Percentiles rank a stretch among this genome's conserved stretches.
Evolutionary conservation across 2,113 vertebrate genomes (phyloP).

Genomic region (Manacus vitellinus): DNA sequence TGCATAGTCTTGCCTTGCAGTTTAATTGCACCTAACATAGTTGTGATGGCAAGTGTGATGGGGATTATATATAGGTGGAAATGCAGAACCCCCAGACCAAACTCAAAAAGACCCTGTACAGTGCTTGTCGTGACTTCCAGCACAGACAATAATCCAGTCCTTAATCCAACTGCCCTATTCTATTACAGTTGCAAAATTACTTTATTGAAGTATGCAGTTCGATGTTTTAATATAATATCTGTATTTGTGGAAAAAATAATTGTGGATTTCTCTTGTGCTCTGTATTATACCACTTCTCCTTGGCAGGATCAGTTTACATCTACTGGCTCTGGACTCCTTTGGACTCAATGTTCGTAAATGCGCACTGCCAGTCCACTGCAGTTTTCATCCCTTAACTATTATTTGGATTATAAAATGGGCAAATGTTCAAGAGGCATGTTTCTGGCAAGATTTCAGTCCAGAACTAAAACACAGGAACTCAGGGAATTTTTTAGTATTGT

Average conservation of each 20-base stretch:
- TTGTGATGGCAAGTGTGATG: not conserved
- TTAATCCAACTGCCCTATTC: not conserved
- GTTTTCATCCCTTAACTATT: not conserved
- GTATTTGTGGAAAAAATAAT: not conserved
- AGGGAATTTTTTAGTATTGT: slow-evolving; percentile 2
- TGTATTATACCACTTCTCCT: not conserved
- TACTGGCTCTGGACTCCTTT: not conserved
- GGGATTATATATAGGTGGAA: not conserved
- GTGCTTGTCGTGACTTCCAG: not conserved
- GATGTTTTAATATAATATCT: not conserved
- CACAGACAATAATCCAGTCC: not conserved
- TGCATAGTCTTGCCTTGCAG: not conserved
- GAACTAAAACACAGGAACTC: not conserved
- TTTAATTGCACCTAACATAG: not conserved
- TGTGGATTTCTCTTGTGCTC: not conserved
- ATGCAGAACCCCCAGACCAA: not conserved
- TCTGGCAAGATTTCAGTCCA: not conserved
- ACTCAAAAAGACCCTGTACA: not conserved
- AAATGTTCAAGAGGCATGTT: not conserved
- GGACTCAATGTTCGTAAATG: not conserved
- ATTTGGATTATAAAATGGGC: not conserved
- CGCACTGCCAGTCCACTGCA: not conserved
- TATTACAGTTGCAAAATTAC: not conserved
- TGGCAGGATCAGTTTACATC: not conserved
- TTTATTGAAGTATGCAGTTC: not conserved